Evolutionary conservation across 2,797 vertebrate species (phyloP).

Genomic region (Pseudotriccus pelzelni): DNA sequence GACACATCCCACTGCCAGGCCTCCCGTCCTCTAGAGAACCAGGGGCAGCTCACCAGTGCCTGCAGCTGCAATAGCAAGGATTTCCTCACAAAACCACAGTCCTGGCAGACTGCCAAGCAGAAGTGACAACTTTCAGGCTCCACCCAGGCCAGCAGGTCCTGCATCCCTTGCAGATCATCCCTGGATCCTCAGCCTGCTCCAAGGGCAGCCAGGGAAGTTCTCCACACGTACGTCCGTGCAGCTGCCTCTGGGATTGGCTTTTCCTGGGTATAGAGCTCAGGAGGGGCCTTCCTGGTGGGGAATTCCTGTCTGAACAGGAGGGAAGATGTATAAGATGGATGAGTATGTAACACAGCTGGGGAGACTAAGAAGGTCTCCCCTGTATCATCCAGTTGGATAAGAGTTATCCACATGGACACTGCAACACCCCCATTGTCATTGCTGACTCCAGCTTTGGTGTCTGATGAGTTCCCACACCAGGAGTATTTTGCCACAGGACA

Average conservation of each 20-base stretch:
- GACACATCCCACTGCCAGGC: neutral
- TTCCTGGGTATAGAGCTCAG: neutral
- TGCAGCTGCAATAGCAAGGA: neutral
- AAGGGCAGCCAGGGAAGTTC: no score
- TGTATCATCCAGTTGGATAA: neutral
- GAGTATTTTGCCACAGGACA: neutral
- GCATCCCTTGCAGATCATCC: neutral
- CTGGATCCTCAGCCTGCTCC: neutral
- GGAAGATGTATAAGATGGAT: neutral
- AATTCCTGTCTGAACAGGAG: neutral
- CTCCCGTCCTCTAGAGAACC: neutral
- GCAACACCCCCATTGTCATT: neutral
- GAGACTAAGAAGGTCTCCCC: neutral
- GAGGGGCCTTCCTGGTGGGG: neutral
- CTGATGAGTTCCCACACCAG: neutral
- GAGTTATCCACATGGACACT: neutral
- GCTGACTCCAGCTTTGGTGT: neutral
- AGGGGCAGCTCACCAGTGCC: fast-evolving
- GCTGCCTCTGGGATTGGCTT: neutral
- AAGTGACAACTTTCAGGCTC: neutral
- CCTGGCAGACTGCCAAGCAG: neutral
- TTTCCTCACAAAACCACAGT: neutral
- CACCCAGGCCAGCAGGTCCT: neutral
- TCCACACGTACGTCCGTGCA: neutral
- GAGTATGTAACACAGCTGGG: neutral